Base-by-base conservation (phyloP, 2,113 vertebrate species). In the Stegastes partitus region DNA sequence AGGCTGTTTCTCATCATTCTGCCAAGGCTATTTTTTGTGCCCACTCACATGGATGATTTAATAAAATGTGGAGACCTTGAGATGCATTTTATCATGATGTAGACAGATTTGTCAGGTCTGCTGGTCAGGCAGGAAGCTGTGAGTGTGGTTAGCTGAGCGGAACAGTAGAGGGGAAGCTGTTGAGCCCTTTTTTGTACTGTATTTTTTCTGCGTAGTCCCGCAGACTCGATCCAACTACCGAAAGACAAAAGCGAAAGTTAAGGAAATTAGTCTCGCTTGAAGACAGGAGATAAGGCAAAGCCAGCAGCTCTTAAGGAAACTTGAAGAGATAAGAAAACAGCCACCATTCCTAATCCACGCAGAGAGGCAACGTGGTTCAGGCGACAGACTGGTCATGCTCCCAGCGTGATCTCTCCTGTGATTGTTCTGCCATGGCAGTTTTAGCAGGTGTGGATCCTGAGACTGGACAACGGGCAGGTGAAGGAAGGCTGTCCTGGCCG, bases 401-500 rank as follows among this genome's bases (percentile, higher is more conserved):
- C 70, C 51, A 37, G 55, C 68, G 53, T 91, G 83, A 90, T 62
- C 45, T 68, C 15, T 23, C 21, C 39, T 71, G 39, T 42, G 50
- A 78, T 65, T 55, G 31, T 16, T 44, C 77, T 15, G 79, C 44
- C 0, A 87, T 89, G 89, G 76, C 63, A 45, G 68, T 26, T 66
- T 23, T 58, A 22, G 57, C 58, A 66, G 61, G 56, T 57, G 64
- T 50, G 25, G 55, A 82, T 65, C 44, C 81, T 3, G 74, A 42
- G 54, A 49, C 37, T 1, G 82, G 67, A 55, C 25, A 50, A 11
- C 67, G 21, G 11, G 4, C 81, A 4, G 49, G 66, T 53, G 76
- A 70, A 67, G 51, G 70, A 73, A 87, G 88, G 71, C 69, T 83
- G 45, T 91, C 93, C 42, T 92, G 93, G 92, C 89, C 92, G 1